Evolutionary conservation across 2,797 vertebrate species (phyloP), one percentile per base, ranked within the genome.

Genomic region (Odontamblyopus lacepedii): DNA sequence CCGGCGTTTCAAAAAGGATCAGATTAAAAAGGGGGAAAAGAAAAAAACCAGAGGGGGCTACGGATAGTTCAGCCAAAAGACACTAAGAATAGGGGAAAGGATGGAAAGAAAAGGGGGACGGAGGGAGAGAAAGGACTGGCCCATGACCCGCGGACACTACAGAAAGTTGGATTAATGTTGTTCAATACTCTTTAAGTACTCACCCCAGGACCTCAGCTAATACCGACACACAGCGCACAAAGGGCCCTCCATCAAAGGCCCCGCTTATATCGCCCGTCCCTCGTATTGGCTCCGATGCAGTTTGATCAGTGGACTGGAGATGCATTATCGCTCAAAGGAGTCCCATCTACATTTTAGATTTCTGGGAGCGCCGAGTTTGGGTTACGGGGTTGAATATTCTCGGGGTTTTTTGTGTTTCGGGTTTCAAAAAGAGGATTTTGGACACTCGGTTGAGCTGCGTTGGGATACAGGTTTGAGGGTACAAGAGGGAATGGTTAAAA

Each of bases 111-210:
- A 83, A 68, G 73, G 67, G 78, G 63, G 85, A 61, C 79, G 64
- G 75, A 64, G 78, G 38, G 81, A 68, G 83, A 72, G 79, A 81
- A 75, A 77, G 80, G 80, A 64, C 73, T 92, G 92, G 90, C 92
- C 94, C 92, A 90, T 93, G 93, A 94, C 93, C 92, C 86, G 83
- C 82, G 91, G 89, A 93, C 93, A 91, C 90, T 92, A 91, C 89
- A 92, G 88, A 88, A 88, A 89, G 88, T 85, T 92, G 94, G 94
- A 95, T 94, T 94, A 95, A 80, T 90, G 93, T 93, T 95, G 94
- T 95, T 94, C 87, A 92, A 87, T 90, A 93, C 88, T 81, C 89
- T 94, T 91, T 93, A 93, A 94, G 90, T 83, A 83, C 88, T 94
- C 93, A 94, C 93, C 90, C 93, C 87, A 66, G 90, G 92, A 92